phyloP scores from a whole-genome alignment of 2,797 vertebrate genomes.

The Phoeniculus purpureus region DNA sequence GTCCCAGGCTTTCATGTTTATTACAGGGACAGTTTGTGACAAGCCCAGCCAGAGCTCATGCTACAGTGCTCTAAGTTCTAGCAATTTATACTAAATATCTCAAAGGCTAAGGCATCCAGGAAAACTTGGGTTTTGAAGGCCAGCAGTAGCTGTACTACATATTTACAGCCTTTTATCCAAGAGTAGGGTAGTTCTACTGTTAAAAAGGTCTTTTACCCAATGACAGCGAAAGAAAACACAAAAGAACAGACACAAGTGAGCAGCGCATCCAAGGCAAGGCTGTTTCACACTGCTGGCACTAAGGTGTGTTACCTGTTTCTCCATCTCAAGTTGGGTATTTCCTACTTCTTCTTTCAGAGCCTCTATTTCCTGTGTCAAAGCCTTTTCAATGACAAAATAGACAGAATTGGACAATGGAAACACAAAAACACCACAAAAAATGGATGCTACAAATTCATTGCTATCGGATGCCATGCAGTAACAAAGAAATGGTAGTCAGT shows the following conservation, averaged over 20 bases:
- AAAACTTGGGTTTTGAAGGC: neutral
- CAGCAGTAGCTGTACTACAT: neutral
- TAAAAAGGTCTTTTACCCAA: neutral
- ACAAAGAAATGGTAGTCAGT: constrained; percentile 63
- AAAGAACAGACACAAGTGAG: constrained; percentile 27
- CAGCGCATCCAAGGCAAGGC: constrained; percentile 58
- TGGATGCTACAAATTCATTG: constrained; percentile 42
- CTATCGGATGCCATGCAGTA: constrained; percentile 59
- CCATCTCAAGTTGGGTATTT: constrained; percentile 86
- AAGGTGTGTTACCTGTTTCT: constrained; percentile 82
- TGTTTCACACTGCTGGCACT: constrained; percentile 70
- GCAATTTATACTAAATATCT: neutral
- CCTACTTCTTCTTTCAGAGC: constrained; percentile 87
- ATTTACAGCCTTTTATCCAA: neutral
- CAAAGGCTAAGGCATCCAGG: neutral
- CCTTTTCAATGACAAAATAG: constrained; percentile 85
- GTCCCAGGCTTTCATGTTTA: neutral
- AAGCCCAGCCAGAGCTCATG: neutral
- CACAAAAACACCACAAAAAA: constrained; percentile 58
- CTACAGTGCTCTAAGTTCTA: neutral
- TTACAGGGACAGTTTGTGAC: neutral
- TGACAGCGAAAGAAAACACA: neutral
- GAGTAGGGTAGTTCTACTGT: neutral
- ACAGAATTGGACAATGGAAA: constrained; percentile 82
- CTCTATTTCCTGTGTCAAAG: constrained; percentile 88